Evolutionary conservation across 1,140 invertebrate genomes (phyloP).

Genomic region (Dendrolimus punctatus): DNA sequence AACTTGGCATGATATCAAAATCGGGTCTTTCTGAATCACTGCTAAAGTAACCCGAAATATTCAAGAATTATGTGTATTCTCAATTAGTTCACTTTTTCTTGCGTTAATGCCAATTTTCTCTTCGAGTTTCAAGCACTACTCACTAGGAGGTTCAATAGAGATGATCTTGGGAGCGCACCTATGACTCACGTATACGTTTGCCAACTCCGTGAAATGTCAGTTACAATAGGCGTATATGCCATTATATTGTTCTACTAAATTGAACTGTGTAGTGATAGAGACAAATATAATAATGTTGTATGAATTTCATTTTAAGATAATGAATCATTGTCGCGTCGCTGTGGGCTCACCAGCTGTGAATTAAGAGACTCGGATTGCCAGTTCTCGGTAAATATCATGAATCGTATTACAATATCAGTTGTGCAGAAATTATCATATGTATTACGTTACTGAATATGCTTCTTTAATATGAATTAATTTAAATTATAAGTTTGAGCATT

Average conservation of each 20-base stretch:
- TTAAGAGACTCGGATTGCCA: slow-evolving; percentile 50
- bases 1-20: slow-evolving; percentile 8
- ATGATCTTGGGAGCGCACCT: slow-evolving; percentile 51
- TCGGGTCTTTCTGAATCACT: slow-evolving; percentile 4
- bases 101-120: slow-evolving; percentile 30
- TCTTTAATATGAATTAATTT: background rate
- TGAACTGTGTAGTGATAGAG: slow-evolving; percentile 22
- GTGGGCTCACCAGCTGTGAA: slow-evolving; percentile 47
- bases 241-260: slow-evolving; percentile 18
- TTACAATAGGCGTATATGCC: slow-evolving; percentile 24
- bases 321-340: slow-evolving; percentile 41
- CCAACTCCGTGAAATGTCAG: slow-evolving; percentile 32
- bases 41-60: slow-evolving; percentile 5
- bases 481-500: too few relatives aligned
- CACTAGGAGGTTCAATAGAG: slow-evolving; percentile 21
- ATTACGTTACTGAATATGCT: background rate
- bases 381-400: slow-evolving; percentile 38
- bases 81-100: slow-evolving; percentile 20
- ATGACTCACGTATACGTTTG: slow-evolving; percentile 52
- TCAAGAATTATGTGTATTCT: slow-evolving; percentile 7
- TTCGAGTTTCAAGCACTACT: slow-evolving; percentile 22
- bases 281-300: slow-evolving; percentile 12
- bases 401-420: slow-evolving; percentile 47
- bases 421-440: slow-evolving; percentile 31
- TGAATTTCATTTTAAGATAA: slow-evolving; percentile 8